Conservation (phyloP, 2,113 vertebrate species). For the Lota lota region DNA sequence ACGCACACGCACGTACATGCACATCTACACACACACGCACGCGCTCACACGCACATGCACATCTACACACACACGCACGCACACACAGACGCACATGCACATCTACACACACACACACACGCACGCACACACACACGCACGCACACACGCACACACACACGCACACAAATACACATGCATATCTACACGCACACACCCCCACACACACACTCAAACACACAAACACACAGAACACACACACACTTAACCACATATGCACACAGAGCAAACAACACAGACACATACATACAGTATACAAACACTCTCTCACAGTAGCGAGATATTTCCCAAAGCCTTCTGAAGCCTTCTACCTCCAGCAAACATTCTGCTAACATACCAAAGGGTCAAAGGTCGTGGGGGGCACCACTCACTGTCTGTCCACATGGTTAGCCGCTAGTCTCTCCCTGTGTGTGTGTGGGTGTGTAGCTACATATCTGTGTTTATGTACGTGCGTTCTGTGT, state of each 20-base stretch:
- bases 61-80: slow-evolving; percentile 12
- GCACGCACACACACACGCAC: too few species aligned
- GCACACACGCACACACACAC: not conserved
- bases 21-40: slow-evolving; percentile 49
- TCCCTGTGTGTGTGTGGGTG: too few species aligned
- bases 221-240: not conserved
- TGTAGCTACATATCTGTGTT: too few species aligned
- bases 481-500: too few species aligned
- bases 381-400: slow-evolving; percentile 48
- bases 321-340: slow-evolving; percentile 69
- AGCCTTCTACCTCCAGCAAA: slow-evolving; percentile 51
- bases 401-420: slow-evolving; percentile 30
- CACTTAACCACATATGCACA: slow-evolving; percentile 43
- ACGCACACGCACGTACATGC: slow-evolving; percentile 57
- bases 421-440: slow-evolving; percentile 28
- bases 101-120: not conserved
- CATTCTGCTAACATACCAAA: slow-evolving; percentile 53
- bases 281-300: slow-evolving; percentile 25
- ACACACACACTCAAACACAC: not conserved
- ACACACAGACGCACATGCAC: too few species aligned
- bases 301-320: slow-evolving; percentile 62
- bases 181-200: not conserved
- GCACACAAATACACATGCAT: not conserved
- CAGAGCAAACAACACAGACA: not conserved
- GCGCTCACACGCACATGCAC: slow-evolving; percentile 16